Base-by-base conservation (phyloP, 2,797 vertebrate genomes). In the Peromyscus nudipes region DNA sequence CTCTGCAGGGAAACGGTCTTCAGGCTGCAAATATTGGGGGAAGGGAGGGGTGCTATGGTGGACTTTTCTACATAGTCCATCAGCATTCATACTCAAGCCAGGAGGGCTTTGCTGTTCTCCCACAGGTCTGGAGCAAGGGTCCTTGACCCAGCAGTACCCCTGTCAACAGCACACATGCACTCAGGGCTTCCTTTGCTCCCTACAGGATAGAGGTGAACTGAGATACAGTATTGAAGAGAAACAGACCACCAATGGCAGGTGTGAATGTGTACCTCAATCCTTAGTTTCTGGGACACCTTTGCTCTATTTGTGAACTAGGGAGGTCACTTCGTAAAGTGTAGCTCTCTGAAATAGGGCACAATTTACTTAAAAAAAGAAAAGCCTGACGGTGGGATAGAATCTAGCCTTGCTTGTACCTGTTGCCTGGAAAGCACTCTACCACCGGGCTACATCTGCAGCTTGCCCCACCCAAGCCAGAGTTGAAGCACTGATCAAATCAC, bases 321-420 rank as follows among this genome's bases (percentile, higher is more conserved):
- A 46, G 92, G 87, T 95, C 79, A 86, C 84, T 96, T 97, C 16
- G 10, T 95, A 93, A 96, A 60, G 79, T 97, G 92, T 92, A 93
- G 97, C 92, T 97, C 96, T 98, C 98, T 89, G 92, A 98, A 73
- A 93, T 90, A 97, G 43, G 43, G 21, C 17, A 97, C 46, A 76
- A 73, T 49, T 65, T 89, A 52, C 49, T 67, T 23, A 31, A 65
- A 49, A 46, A 29, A 21, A 46, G 23, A 21, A 55, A 57, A 64
- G 46, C 3, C 2, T 23, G 43, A 12, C 77, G 19, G 31, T 43
- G n/a, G 67, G 34, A 37, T 65, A 4, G 43, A 80, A 31, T 29
- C 64, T 37, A 23, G 76, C 34, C 23, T 65, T 10, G 57, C 62
- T 55, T 55, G 16, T 11, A 16, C 2, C 5, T 52, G 13, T 0